phyloP scores from a whole-genome alignment of 2,888 invertebrate species.

The Margaritifera margaritifera region DNA sequence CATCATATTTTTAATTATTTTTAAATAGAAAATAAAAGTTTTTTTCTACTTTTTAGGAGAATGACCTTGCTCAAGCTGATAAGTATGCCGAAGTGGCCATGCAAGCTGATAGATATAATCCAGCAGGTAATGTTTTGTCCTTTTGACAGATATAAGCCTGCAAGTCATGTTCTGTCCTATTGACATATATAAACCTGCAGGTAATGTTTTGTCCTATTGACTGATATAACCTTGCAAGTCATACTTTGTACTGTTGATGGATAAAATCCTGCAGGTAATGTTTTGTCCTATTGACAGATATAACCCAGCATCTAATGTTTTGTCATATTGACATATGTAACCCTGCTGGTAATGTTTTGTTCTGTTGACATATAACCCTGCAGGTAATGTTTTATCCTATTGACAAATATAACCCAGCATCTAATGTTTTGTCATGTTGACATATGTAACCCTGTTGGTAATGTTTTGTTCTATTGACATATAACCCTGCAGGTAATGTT shows the following conservation, averaged over 20 bases:
- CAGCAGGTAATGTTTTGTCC: slow-evolving; percentile 75
- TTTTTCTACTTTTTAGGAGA: slow-evolving; percentile 78
- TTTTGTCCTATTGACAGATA: not conserved
- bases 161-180: too few species aligned
- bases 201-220: too few species aligned
- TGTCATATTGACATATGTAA: too few species aligned
- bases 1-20: too few species aligned
- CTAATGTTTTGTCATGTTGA: too few species aligned
- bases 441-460: too few species aligned
- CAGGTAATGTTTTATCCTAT: slow-evolving; percentile 68
- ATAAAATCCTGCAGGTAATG: slow-evolving; percentile 81
- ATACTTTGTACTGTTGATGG: slow-evolving; percentile 74
- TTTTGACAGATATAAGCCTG: not conserved
- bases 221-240: too few species aligned
- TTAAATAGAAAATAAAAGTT: too few species aligned
- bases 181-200: too few species aligned
- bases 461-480: slow-evolving; percentile 76
- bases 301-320: too few species aligned
- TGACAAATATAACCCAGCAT: not conserved
- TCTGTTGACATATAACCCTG: slow-evolving; percentile 82
- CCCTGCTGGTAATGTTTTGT: too few species aligned
- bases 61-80: slow-evolving; percentile 85
- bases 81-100: slow-evolving; percentile 84
- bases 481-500: slow-evolving; percentile 80
- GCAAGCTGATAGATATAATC: slow-evolving; percentile 84